phyloP scores from a whole-genome alignment of 2,888 invertebrate species.

The Philhelius pedissequus region DNA sequence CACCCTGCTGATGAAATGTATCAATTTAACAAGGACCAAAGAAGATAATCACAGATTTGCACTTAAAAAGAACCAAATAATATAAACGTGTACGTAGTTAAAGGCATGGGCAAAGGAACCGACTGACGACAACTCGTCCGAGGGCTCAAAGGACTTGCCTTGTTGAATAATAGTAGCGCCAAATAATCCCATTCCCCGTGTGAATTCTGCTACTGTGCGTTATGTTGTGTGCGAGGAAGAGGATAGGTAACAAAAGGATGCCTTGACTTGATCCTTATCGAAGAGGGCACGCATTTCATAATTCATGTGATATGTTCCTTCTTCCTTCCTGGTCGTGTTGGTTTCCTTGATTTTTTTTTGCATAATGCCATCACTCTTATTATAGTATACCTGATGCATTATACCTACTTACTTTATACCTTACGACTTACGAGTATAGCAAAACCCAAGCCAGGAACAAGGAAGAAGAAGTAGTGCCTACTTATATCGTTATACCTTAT shows the following conservation, averaged over 20 bases:
- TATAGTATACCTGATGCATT: constrained; percentile 66
- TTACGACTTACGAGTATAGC: neutral
- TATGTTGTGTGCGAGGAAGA: neutral
- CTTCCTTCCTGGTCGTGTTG: constrained; percentile 60
- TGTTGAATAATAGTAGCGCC: constrained; percentile 57
- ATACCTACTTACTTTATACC: neutral
- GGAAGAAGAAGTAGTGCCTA: neutral
- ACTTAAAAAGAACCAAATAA: constrained; percentile 51
- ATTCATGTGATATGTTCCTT: constrained; percentile 60
- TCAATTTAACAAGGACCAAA: constrained; percentile 67
- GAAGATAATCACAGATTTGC: constrained; percentile 67
- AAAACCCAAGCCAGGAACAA: neutral
- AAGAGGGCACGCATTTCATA: constrained; percentile 59
- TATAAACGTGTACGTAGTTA: neutral
- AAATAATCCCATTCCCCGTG: constrained; percentile 67
- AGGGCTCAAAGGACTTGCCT: constrained; percentile 20
- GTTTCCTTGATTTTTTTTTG: constrained; percentile 48
- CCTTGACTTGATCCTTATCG: constrained; percentile 45
- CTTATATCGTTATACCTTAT: constrained; percentile 29
- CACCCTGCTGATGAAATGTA: constrained; percentile 52
- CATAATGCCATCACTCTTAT: constrained; percentile 45
- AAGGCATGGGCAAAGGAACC: neutral
- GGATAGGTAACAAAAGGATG: constrained; percentile 23
- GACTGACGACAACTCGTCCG: neutral
- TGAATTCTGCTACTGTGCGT: constrained; percentile 54